Percentiles rank a stretch among this genome's conserved stretches.
These are phyloP conservation scores for Chascanopsetta lugubris DNA, from an alignment of 2,113 vertebrate species.

Conservation along the genomic window DNA sequence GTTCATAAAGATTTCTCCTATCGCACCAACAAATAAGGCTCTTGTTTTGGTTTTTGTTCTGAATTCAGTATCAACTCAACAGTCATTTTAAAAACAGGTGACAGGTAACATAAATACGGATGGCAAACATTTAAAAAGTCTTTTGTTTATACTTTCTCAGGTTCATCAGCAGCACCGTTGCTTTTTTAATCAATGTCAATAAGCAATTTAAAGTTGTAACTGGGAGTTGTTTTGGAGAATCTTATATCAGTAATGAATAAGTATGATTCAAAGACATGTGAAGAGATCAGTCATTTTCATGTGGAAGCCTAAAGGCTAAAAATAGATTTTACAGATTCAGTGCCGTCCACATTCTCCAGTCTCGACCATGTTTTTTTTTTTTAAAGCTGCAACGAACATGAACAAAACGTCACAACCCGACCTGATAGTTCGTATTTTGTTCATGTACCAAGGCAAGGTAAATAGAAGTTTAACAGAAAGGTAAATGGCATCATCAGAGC, in stretches of 20 bases:
- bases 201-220: too few species aligned
- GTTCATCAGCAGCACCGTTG: too few species aligned
- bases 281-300: not conserved
- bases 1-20: slow-evolving; percentile 20
- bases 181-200: too few species aligned
- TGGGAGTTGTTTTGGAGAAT: too few species aligned
- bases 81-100: not conserved
- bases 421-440: slow-evolving; percentile 23
- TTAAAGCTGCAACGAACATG: slow-evolving; percentile 45
- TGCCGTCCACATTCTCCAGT: not conserved
- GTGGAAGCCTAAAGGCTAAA: not conserved
- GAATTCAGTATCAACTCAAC: slow-evolving; percentile 5
- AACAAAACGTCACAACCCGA: slow-evolving; percentile 39
- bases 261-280: too few species aligned
- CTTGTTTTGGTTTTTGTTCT: slow-evolving; percentile 34
- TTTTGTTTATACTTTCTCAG: too few species aligned
- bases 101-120: slow-evolving; percentile 2
- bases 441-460: slow-evolving; percentile 56
- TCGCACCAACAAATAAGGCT: slow-evolving; percentile 44
- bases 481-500: slow-evolving; percentile 44
- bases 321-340: slow-evolving; percentile 1
- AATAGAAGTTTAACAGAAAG: slow-evolving; percentile 21
- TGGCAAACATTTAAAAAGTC: too few species aligned
- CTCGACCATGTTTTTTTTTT: not conserved
- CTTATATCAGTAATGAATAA: too few species aligned